Percentiles rank a stretch among this genome's conserved stretches.
Conservation (phyloP, 2,797 vertebrate species). For the Chelon labrosus region DNA sequence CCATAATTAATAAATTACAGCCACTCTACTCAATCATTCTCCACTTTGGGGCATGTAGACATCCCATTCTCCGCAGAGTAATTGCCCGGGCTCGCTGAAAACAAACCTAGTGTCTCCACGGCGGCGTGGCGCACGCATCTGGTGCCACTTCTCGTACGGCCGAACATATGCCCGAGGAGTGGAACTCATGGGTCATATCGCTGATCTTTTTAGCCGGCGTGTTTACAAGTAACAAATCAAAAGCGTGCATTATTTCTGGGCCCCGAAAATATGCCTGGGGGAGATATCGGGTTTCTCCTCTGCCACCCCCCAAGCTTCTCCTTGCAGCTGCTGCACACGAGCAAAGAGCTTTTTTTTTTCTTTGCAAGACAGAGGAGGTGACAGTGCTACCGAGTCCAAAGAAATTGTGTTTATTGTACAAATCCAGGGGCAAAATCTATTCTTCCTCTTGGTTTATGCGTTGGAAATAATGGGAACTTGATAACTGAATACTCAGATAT, state of each 20-base stretch:
- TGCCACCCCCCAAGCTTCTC: constrained; percentile 55
- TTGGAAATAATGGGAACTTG: neutral
- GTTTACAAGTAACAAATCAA: constrained; percentile 86
- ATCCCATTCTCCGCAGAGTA: constrained; percentile 74
- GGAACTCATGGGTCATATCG: constrained; percentile 61
- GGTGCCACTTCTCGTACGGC: constrained; percentile 52
- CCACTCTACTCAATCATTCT: constrained; percentile 83
- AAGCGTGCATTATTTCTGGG: constrained; percentile 82
- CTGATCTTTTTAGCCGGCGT: constrained; percentile 65
- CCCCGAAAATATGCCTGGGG: constrained; percentile 80
- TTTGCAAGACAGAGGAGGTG: constrained; percentile 56
- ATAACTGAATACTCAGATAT: neutral
- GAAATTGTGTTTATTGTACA: neutral
- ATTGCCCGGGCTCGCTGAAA: constrained; percentile 62
- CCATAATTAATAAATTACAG: constrained; percentile 86
- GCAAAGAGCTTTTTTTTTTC: constrained; percentile 35
- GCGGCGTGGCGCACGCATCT: constrained; percentile 58
- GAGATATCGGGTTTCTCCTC: constrained; percentile 72
- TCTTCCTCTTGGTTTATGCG: neutral
- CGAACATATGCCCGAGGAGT: constrained; percentile 69
- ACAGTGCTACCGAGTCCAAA: constrained; percentile 53
- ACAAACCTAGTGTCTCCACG: constrained; percentile 57
- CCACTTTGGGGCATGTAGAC: constrained; percentile 78
- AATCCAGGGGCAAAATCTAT: neutral
- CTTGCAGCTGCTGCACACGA: constrained; percentile 77